These are phyloP conservation scores for Stratiolaelaps scimitus DNA, from an alignment of 1,140 invertebrate species.

Conservation along the genomic window DNA sequence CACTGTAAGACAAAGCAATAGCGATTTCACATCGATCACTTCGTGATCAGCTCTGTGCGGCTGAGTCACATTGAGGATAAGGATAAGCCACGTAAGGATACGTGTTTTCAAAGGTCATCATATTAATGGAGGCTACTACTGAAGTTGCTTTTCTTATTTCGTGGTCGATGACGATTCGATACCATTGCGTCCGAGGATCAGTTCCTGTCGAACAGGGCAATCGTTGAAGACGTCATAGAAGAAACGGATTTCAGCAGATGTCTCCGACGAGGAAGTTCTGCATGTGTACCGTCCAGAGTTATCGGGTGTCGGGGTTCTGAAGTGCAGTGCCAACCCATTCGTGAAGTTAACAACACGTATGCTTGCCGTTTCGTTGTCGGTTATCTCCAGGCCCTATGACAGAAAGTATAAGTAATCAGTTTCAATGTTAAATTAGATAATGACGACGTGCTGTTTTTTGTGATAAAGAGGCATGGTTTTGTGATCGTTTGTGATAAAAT, in stretches of 20 bases:
- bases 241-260: not conserved
- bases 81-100: too few species aligned
- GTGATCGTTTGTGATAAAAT: too few species aligned
- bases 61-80: too few species aligned
- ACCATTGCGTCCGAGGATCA: not conserved
- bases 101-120: too few species aligned
- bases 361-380: not conserved
- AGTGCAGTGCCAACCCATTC: not conserved
- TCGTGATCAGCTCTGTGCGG: too few species aligned
- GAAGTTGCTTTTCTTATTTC: too few species aligned
- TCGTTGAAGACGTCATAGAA: conserved; percentile 14
- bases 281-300: not conserved
- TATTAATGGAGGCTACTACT: too few species aligned
- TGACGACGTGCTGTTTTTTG: too few species aligned
- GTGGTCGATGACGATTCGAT: not conserved
- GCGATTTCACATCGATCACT: too few species aligned
- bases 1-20: too few species aligned
- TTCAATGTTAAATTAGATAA: too few species aligned
- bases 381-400: not conserved
- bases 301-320: not conserved
- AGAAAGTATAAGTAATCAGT: not conserved
- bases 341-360: not conserved
- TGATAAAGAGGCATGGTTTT: too few species aligned
- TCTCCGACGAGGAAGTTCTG: not conserved
- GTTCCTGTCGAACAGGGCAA: conserved; percentile 1